Conservation (phyloP, 2,797 vertebrate species). For the Ctenochaetus hawaiiensis region DNA sequence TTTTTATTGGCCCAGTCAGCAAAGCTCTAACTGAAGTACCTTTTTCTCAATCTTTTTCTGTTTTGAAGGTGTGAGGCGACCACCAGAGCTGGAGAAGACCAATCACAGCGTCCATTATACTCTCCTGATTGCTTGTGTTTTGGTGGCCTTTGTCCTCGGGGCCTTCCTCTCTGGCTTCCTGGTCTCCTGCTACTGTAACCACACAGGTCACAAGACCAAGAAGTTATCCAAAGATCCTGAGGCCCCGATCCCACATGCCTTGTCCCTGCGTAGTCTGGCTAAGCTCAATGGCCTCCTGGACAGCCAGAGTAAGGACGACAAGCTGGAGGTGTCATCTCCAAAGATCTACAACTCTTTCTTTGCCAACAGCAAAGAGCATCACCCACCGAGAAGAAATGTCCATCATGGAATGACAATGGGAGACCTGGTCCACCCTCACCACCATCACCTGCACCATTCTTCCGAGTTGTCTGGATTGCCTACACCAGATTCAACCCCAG, state of each 20-base stretch:
- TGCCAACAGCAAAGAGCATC: constrained; percentile 82
- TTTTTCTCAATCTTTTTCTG: constrained; percentile 42
- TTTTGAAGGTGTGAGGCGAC: constrained; percentile 86
- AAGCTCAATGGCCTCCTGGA: constrained; percentile 91
- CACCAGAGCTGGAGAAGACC: constrained; percentile 85
- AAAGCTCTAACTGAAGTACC: constrained; percentile 37
- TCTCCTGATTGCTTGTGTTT: constrained; percentile 91
- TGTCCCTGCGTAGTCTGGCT: constrained; percentile 92
- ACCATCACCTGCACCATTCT: constrained; percentile 82
- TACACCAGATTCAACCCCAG: constrained; percentile 93
- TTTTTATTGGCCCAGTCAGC: constrained; percentile 26
- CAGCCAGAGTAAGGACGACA: constrained; percentile 86
- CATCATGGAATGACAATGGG: constrained; percentile 82
- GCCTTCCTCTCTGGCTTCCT: constrained; percentile 92
- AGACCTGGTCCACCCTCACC: constrained; percentile 83
- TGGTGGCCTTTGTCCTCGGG: constrained; percentile 92
- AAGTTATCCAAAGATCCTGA: constrained; percentile 89
- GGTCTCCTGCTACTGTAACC: constrained; percentile 93
- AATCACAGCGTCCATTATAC: constrained; percentile 91
- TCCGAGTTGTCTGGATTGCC: constrained; percentile 92
- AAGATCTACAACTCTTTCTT: constrained; percentile 91
- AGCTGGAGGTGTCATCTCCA: constrained; percentile 85
- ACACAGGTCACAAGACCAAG: constrained; percentile 86
- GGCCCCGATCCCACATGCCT: constrained; percentile 88
- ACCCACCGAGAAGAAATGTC: constrained; percentile 74